Evolutionary conservation across 2,888 invertebrate genomes (phyloP).

Genomic region (Tenthredo notha): DNA sequence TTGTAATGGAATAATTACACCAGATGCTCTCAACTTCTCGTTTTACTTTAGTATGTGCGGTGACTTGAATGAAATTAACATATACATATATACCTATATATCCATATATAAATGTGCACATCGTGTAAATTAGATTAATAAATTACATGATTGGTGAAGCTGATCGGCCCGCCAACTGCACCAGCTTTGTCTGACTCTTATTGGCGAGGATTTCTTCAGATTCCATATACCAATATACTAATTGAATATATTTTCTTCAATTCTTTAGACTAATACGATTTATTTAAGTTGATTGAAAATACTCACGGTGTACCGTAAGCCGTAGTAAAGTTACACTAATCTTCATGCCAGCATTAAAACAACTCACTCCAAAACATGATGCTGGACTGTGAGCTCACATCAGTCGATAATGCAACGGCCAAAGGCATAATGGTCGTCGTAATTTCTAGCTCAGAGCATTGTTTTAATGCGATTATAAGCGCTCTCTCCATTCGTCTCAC

Average conservation of each 20-base stretch:
- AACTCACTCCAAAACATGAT: slow-evolving; percentile 7
- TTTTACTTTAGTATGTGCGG: neutral
- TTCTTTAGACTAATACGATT: neutral
- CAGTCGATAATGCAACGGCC: slow-evolving; percentile 32
- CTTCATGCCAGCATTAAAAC: neutral
- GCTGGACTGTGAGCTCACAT: slow-evolving; percentile 21
- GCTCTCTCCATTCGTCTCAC: slow-evolving; percentile 36
- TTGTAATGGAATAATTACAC: slow-evolving; percentile 55
- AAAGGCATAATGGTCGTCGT: slow-evolving; percentile 10
- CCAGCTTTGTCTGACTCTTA: neutral
- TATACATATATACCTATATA: neutral
- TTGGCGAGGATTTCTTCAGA: neutral
- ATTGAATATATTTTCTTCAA: neutral
- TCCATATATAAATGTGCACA: neutral
- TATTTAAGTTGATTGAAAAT: neutral
- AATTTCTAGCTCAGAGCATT: slow-evolving; percentile 30
- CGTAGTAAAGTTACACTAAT: neutral
- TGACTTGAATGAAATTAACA: neutral
- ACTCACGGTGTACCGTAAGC: neutral
- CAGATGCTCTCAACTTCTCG: slow-evolving; percentile 38
- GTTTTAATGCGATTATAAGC: slow-evolving; percentile 49
- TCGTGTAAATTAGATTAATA: slow-evolving; percentile 16
- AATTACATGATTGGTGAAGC: slow-evolving; percentile 32
- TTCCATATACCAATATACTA: neutral
- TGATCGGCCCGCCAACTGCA: neutral